Percentiles rank a stretch among this genome's conserved stretches.
Conservation (phyloP, 2,888 invertebrate genomes). For the Eilema sororculum region DNA sequence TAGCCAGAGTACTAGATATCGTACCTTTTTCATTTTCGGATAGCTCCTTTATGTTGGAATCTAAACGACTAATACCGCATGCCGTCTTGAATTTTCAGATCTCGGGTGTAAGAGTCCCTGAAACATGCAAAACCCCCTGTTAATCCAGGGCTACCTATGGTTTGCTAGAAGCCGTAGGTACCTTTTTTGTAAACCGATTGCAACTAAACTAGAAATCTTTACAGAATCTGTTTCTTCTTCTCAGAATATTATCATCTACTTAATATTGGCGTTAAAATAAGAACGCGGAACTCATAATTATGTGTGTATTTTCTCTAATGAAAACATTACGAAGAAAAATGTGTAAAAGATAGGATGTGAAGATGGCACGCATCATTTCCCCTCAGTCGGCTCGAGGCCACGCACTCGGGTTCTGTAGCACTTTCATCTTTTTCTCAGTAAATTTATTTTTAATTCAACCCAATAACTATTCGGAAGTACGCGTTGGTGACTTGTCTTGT, state of each 20-base stretch:
- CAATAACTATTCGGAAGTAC: slow-evolving; percentile 18
- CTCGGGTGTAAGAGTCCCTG: too few relatives aligned
- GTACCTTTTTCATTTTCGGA: too few relatives aligned
- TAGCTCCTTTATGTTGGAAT: too few relatives aligned
- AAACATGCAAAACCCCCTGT: too few relatives aligned
- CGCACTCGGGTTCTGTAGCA: slow-evolving; percentile 22
- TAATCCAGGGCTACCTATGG: too few relatives aligned
- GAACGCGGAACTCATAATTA: not conserved
- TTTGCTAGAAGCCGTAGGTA: too few relatives aligned
- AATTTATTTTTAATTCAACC: slow-evolving; percentile 26
- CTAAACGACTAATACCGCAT: too few relatives aligned
- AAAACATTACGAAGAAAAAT: slow-evolving; percentile 34
- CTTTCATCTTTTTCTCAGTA: slow-evolving; percentile 40
- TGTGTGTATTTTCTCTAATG: slow-evolving; percentile 16
- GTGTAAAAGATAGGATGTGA: slow-evolving; percentile 29
- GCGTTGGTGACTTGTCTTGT: slow-evolving; percentile 3
- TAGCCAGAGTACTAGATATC: too few relatives aligned
- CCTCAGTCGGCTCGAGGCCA: slow-evolving; percentile 23
- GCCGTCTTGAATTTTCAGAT: too few relatives aligned
- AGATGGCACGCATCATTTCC: slow-evolving; percentile 41
- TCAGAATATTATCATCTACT: not conserved
- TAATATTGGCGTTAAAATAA: not conserved
- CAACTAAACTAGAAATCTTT: too few relatives aligned
- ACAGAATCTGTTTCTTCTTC: not conserved
- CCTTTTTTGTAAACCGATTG: too few relatives aligned